phyloP scores from a whole-genome alignment of 2,797 vertebrate genomes.

The Pseudocheirus occidentalis region DNA sequence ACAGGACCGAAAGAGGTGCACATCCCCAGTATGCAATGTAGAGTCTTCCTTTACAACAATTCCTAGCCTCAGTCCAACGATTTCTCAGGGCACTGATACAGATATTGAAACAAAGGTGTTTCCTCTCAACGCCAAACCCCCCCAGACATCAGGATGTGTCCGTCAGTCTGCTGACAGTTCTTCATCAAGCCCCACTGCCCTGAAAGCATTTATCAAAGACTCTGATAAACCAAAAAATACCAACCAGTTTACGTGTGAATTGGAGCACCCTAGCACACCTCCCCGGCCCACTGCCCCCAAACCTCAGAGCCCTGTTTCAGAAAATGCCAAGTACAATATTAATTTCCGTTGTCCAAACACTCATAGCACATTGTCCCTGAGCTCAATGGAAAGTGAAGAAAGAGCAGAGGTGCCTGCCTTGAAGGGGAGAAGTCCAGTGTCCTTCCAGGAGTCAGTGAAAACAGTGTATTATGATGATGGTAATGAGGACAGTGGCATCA shows the following conservation, averaged over 20 bases:
- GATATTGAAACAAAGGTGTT: conserved; percentile 53
- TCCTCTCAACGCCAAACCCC: conserved; percentile 51
- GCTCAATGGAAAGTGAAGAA: conserved; percentile 83
- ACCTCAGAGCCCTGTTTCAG: conserved; percentile 82
- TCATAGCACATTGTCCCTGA: conserved; percentile 83
- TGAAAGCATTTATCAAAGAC: conserved; percentile 75
- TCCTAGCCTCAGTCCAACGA: conserved; percentile 12
- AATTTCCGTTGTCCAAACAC: conserved; percentile 73
- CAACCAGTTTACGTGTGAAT: conserved; percentile 60
- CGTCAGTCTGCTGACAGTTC: neutral
- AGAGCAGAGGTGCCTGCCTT: conserved; percentile 69
- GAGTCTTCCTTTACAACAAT: conserved; percentile 49
- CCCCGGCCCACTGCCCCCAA: conserved; percentile 83
- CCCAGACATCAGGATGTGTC: conserved; percentile 40
- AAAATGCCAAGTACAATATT: conserved; percentile 73
- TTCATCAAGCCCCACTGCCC: conserved; percentile 61
- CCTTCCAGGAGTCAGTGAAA: conserved; percentile 73
- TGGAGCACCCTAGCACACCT: conserved; percentile 55
- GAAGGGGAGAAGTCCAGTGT: conserved; percentile 78
- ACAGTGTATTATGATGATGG: conserved; percentile 76
- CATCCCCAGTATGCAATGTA: conserved; percentile 76
- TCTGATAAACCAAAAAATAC: conserved; percentile 57
- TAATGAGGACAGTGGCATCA: conserved; percentile 82
- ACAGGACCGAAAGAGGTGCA: conserved; percentile 85
- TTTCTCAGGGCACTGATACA: conserved; percentile 42